phyloP scores from a whole-genome alignment of 2,888 invertebrate species.

The Oxyteleia sp. region DNA sequence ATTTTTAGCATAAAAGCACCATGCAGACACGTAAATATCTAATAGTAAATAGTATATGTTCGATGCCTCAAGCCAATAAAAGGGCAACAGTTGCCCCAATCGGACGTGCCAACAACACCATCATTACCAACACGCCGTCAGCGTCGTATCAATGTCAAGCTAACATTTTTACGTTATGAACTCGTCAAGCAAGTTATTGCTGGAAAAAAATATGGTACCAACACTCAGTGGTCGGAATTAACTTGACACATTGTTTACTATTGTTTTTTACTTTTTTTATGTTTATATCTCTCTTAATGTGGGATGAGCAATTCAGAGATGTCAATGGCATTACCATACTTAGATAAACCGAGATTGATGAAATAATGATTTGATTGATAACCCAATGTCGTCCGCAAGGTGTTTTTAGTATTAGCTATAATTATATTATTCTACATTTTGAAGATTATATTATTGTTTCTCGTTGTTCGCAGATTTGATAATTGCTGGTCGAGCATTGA shows the following conservation, averaged over 20 bases:
- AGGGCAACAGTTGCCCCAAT: conserved; percentile 76
- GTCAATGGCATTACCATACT: conserved; percentile 45
- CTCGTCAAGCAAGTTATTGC: conserved; percentile 61
- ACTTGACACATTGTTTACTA: conserved; percentile 29
- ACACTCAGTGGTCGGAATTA: conserved; percentile 26
- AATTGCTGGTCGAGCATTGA: conserved; percentile 28
- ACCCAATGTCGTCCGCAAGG: conserved; percentile 57
- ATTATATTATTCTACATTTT: conserved; percentile 14
- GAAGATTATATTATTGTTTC: conserved; percentile 27
- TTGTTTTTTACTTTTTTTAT: conserved; percentile 28
- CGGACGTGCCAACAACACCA: conserved; percentile 85
- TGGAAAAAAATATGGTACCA: conserved; percentile 52
- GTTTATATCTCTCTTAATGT: conserved; percentile 37
- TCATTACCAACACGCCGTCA: conserved; percentile 83
- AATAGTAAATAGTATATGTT: conserved; percentile 78
- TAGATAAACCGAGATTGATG: conserved; percentile 44
- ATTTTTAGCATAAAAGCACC: conserved; percentile 84
- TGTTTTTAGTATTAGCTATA: conserved; percentile 41
- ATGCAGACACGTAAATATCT: conserved; percentile 84
- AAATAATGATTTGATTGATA: conserved; percentile 59
- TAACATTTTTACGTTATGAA: conserved; percentile 59
- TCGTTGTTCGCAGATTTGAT: conserved; percentile 28
- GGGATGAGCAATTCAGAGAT: conserved; percentile 53
- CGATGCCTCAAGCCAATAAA: conserved; percentile 82
- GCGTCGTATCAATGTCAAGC: conserved; percentile 75